phyloP scores from a whole-genome alignment of 2,888 invertebrate species.

The Caenorhabditis wallacei region DNA sequence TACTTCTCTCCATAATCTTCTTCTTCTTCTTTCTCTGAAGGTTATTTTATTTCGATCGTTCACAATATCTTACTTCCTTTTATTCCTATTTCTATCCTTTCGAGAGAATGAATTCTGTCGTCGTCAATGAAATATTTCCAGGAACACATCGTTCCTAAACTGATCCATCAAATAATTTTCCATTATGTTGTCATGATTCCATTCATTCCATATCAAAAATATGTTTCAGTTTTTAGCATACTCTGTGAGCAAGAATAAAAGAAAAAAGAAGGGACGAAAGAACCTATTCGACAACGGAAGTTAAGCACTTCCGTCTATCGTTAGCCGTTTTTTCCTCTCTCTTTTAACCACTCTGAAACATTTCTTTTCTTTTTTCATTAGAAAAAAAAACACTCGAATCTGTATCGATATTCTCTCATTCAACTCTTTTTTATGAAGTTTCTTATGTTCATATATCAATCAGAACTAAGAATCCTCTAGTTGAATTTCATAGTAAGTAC shows the following conservation, averaged over 20 bases:
- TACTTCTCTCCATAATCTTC: not conserved
- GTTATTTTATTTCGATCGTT: not conserved
- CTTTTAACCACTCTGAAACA: slow-evolving; percentile 17
- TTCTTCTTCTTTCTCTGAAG: not conserved
- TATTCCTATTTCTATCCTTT: not conserved
- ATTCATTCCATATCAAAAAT: slow-evolving; percentile 2
- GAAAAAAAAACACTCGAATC: slow-evolving; percentile 20
- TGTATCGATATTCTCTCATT: not conserved
- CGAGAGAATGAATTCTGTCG: not conserved
- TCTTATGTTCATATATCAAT: too few species aligned
- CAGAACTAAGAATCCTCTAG: too few species aligned
- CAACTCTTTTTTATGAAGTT: not conserved
- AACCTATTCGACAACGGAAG: slow-evolving; percentile 40
- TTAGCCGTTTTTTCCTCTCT: slow-evolving; percentile 16
- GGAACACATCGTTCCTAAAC: not conserved
- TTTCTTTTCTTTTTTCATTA: slow-evolving; percentile 35
- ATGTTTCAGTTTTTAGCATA: slow-evolving; percentile 16
- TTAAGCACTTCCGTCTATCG: slow-evolving; percentile 46
- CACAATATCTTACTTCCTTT: not conserved
- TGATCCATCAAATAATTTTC: slow-evolving; percentile 18
- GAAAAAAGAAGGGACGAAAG: slow-evolving; percentile 8
- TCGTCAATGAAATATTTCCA: not conserved
- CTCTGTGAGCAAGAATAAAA: slow-evolving; percentile 4
- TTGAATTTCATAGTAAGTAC: too few species aligned
- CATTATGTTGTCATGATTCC: not conserved